These are phyloP conservation scores for Pangasius krempfi DNA, from an alignment of 2,797 vertebrate genomes.

Conservation along the genomic window DNA sequence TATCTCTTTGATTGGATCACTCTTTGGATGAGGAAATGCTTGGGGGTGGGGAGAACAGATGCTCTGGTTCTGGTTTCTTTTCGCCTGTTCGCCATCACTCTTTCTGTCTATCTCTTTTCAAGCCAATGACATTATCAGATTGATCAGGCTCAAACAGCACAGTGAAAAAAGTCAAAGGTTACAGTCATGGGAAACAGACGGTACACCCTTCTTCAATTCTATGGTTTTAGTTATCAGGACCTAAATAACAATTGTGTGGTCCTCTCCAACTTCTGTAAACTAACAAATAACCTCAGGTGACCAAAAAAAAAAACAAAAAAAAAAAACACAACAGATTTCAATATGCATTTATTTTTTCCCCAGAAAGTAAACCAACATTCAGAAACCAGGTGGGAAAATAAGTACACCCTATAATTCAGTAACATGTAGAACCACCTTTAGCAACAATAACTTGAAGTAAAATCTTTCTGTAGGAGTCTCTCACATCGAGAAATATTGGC, in stretches of 20 bases:
- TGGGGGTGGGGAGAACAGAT: conserved; percentile 15
- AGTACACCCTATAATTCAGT: neutral
- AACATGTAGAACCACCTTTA: neutral
- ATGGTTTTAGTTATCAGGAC: neutral
- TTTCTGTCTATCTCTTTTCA: conserved; percentile 32
- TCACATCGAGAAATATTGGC: neutral
- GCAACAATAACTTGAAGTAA: neutral
- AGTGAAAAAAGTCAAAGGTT: conserved; percentile 11
- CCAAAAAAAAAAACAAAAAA: neutral
- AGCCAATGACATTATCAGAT: conserved; percentile 5
- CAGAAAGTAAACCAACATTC: neutral
- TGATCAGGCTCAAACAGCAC: conserved; percentile 5
- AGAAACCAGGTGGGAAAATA: neutral
- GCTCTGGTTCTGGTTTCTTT: conserved; percentile 34
- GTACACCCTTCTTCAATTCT: neutral
- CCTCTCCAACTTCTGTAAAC: neutral
- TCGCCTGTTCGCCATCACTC: conserved; percentile 39
- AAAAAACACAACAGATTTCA: neutral
- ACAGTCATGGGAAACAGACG: neutral
- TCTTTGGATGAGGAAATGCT: conserved; percentile 46
- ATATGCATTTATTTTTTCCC: neutral
- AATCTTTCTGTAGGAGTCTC: neutral
- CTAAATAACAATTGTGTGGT: neutral
- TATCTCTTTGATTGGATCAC: conserved; percentile 58
- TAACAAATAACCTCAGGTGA: neutral